Base-by-base conservation (phyloP, 2,888 invertebrate species). In the Chrysolina haemoptera region DNA sequence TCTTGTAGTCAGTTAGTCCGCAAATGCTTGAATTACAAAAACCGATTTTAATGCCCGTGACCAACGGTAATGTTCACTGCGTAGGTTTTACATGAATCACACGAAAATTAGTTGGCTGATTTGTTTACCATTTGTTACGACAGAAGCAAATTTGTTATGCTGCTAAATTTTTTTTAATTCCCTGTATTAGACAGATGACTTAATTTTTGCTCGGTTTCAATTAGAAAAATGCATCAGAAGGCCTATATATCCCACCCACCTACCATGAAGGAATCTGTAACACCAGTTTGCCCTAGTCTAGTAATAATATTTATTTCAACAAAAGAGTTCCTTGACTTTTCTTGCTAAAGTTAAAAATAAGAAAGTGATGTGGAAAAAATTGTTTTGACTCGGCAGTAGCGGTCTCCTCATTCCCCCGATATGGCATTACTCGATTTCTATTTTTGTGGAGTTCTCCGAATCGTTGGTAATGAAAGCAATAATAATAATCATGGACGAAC, bases 1-100 rank as follows among this genome's bases (percentile, higher is more conserved):
- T 87, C 68, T 76, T 86, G 79, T 87, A 85, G 83, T 81, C 46
- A 66, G 74, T 65, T 20, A 65, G n/a, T 27, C 0, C n/a, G n/a
- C 8, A 20, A 12, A 46, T 18, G 64, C 48, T 20, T 48, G 46
- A 46, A 65, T 43, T 48, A 18, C 11, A 22, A 20, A 46, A 65
- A 48, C 41, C 43, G 11, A 9, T 65, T 46, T 27, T 50, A 50
- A 66, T 66, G 9, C 48, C 12, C 16, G n/a, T 10, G 14, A 48
- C 12, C 27, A 27, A 48, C 18, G n/a, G 16, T 27, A 48, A 35
- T 20, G 50, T 16, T 46, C 66, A 35, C 55, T 18, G 55, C 18
- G 11, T 55, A 55, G 22, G 18, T 55, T 55, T 55, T 48, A 53
- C 20, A 11, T 12, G 22, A 5, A 12, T 55, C 22, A 18, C 22